Base-by-base conservation (phyloP, 2,113 vertebrate species). In the Nestor notabilis region DNA sequence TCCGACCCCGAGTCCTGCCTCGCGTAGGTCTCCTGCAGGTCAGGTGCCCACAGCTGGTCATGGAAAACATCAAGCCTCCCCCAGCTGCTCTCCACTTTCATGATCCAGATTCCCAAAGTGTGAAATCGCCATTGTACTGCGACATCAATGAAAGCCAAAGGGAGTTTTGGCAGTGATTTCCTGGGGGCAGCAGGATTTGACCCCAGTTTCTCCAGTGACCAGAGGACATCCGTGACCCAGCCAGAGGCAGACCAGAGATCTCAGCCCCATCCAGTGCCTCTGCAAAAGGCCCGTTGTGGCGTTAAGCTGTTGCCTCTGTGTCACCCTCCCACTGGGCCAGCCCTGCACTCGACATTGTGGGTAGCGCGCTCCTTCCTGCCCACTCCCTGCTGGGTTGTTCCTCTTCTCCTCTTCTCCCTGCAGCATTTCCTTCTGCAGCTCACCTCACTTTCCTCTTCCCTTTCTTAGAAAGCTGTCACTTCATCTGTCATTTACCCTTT, bases 231-330 rank as follows among this genome's bases (percentile, higher is more conserved):
- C 1, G 1, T 27, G 41, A 25, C 53, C 47, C 53, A 84, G 24
- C 5, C 0, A 0, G 28, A 25, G 44, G 28, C 37, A 76, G 63
- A 83, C 49, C 52, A 53, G 46, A 52, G 60, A 68, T 6, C 56
- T 37, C 80, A 49, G 47, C 13, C 39, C 29, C 0, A 0, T 20
- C 17, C 0, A 0, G n/a, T 64, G 35, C 52, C 52, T 66, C 37
- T 2, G 23, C 16, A 13, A 47, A 53, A 56, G 31, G 10, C 2
- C 6, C 0, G 2, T 8, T 29, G 37, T 47, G 68, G 44, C 49
- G 46, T 10, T 23, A 41, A 52, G 44, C 43, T 17, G 27, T 49
- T 50, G 61, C 56, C 44, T 50, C 69, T 44, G 50, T 25, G 41
- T 31, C 76, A 31, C 31, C 10, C 46, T 85, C 49, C 69, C 20